These are phyloP conservation scores for Megaceryle maxima DNA, from an alignment of 2,113 vertebrate genomes.

Conservation along the genomic window DNA sequence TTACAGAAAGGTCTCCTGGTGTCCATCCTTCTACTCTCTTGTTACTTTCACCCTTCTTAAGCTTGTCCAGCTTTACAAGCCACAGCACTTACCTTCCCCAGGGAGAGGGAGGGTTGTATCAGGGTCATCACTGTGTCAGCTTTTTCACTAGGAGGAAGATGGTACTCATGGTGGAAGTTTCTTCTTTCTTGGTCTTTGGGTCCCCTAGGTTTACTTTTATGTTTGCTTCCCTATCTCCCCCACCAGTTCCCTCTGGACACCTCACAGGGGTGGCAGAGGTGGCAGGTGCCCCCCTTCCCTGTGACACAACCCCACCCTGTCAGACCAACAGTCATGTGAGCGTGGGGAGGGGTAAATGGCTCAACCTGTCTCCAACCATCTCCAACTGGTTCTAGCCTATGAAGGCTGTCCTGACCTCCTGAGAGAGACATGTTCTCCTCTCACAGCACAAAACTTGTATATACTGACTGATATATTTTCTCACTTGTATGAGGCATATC, in stretches of 20 bases:
- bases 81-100: background rate
- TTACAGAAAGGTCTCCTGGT: background rate
- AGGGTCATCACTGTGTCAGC: background rate
- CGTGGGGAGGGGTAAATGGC: rapidly evolving
- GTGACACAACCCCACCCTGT: background rate
- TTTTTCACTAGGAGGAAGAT: background rate
- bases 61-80: rapidly evolving
- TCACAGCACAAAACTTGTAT: background rate
- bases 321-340: rapidly evolving
- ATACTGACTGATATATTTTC: background rate
- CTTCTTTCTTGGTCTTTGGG: background rate
- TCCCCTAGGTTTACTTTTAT: background rate
- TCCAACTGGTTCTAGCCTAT: background rate
- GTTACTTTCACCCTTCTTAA: background rate
- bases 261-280: no score
- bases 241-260: background rate
- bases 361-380: rapidly evolving
- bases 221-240: background rate
- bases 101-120: background rate
- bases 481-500: background rate
- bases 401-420: no score
- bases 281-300: rapidly evolving
- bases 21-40: background rate
- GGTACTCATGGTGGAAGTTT: background rate
- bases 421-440: background rate